Evolutionary conservation across 2,113 vertebrate genomes (phyloP).

Genomic region (Dolichotis patagonum): DNA sequence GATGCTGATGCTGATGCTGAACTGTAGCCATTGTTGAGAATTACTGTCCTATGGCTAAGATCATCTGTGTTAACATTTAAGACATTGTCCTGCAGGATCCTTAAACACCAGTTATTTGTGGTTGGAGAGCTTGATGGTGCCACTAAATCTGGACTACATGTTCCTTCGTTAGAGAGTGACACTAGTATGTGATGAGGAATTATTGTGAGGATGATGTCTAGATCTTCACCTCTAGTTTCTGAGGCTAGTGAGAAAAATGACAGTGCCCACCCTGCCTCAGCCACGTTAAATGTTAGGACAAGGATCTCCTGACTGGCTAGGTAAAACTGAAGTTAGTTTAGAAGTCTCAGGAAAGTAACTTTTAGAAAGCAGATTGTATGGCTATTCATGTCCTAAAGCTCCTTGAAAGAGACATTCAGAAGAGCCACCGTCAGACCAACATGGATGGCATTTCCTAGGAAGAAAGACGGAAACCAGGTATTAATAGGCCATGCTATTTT

Average conservation of each 20-base stretch:
- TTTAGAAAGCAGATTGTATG: slow-evolving; percentile 26
- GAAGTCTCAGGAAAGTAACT: slow-evolving; percentile 25
- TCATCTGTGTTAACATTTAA: background rate
- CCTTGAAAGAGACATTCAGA: background rate
- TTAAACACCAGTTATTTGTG: background rate
- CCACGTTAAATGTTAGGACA: background rate
- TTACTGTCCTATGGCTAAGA: background rate
- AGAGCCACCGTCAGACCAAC: background rate
- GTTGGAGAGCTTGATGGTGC: background rate
- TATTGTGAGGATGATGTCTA: background rate
- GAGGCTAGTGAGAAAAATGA: background rate
- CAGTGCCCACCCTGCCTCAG: background rate
- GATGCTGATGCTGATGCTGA: slow-evolving; percentile 13
- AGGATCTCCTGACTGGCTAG: background rate
- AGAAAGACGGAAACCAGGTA: background rate
- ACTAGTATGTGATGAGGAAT: background rate
- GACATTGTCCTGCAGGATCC: background rate
- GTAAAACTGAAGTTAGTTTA: background rate
- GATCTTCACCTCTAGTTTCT: background rate
- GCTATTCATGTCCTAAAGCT: background rate
- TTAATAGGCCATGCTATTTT: background rate
- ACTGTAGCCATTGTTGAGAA: background rate
- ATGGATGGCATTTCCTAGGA: background rate
- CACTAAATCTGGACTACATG: background rate
- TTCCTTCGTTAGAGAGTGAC: background rate